Evolutionary conservation across 2,113 vertebrate species (phyloP).

Genomic region (Brachyhypopomus gauderio): DNA sequence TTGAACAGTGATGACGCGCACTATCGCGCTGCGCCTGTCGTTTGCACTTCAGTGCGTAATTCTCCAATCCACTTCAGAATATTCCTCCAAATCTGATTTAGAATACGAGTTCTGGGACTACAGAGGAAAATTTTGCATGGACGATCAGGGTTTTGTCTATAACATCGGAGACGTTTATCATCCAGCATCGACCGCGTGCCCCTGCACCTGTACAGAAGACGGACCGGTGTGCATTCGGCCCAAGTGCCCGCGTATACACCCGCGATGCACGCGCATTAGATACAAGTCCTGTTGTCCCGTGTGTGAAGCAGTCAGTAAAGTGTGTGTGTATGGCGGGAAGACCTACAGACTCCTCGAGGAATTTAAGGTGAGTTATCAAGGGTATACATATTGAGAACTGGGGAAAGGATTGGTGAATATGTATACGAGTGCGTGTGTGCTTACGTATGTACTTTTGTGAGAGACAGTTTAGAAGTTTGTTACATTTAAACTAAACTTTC

Average conservation of each 20-base stretch:
- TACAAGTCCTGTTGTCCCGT: conserved; percentile 76
- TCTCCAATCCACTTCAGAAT: conserved; percentile 56
- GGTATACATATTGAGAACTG: neutral
- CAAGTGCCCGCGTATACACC: conserved; percentile 75
- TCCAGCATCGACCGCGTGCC: conserved; percentile 72
- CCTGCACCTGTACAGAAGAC: conserved; percentile 77
- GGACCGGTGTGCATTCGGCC: conserved; percentile 76
- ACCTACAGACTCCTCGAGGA: conserved; percentile 76
- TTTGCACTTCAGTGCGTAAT: conserved; percentile 41
- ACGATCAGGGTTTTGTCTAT: conserved; percentile 78
- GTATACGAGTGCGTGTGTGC: too few species aligned
- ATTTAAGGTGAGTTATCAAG: conserved; percentile 72
- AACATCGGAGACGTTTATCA: conserved; percentile 73
- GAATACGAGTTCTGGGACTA: conserved; percentile 79
- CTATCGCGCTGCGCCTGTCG: conserved; percentile 43
- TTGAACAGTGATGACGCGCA: conserved; percentile 41
- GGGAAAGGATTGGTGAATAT: too few species aligned
- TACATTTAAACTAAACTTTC: too few species aligned
- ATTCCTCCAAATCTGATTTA: conserved; percentile 65
- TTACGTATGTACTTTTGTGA: too few species aligned
- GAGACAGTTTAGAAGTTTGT: too few species aligned
- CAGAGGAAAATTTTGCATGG: conserved; percentile 77
- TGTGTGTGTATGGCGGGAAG: conserved; percentile 72
- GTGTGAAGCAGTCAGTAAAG: conserved; percentile 73
- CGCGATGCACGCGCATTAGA: conserved; percentile 73